These are phyloP conservation scores for Aphaenogaster ashmeadi DNA, from an alignment of 1,140 invertebrate genomes.

Conservation along the genomic window DNA sequence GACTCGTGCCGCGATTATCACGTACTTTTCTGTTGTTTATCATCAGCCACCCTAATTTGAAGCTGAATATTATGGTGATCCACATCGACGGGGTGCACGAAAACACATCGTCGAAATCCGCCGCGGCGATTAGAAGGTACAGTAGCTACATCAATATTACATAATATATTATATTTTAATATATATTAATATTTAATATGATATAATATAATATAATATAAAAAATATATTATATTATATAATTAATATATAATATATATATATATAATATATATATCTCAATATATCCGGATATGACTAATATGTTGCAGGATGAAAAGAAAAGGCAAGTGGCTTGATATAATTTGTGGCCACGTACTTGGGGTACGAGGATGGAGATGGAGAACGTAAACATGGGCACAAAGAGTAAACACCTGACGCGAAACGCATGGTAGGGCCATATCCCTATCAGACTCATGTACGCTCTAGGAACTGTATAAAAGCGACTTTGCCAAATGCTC, in stretches of 20 bases:
- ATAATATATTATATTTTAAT: constrained; percentile 1
- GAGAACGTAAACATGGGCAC: constrained; percentile 41
- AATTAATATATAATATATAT: background rate
- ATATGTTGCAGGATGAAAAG: background rate
- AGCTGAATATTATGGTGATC: constrained; percentile 49
- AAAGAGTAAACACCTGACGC: constrained; percentile 20
- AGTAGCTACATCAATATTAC: constrained; percentile 19
- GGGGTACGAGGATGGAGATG: constrained; percentile 10
- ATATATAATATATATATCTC: background rate
- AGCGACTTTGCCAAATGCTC: constrained; percentile 39
- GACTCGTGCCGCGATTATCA: background rate
- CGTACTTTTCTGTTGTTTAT: constrained; percentile 38
- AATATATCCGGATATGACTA: background rate
- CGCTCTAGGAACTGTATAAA: constrained; percentile 21
- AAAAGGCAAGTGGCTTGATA: background rate
- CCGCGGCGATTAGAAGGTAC: constrained; percentile 28
- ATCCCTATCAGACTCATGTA: constrained; percentile 30
- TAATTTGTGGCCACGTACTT: background rate
- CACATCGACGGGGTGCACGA: constrained; percentile 40
- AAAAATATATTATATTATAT: background rate
- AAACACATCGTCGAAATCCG: constrained; percentile 34
- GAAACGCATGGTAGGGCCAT: constrained; percentile 40
- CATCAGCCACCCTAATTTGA: constrained; percentile 35
- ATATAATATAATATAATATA: background rate
- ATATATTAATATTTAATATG: background rate